Evolutionary conservation across 2,113 vertebrate genomes (phyloP), one percentile per base, ranked within the genome.

Genomic region (Apteryx owenii): DNA sequence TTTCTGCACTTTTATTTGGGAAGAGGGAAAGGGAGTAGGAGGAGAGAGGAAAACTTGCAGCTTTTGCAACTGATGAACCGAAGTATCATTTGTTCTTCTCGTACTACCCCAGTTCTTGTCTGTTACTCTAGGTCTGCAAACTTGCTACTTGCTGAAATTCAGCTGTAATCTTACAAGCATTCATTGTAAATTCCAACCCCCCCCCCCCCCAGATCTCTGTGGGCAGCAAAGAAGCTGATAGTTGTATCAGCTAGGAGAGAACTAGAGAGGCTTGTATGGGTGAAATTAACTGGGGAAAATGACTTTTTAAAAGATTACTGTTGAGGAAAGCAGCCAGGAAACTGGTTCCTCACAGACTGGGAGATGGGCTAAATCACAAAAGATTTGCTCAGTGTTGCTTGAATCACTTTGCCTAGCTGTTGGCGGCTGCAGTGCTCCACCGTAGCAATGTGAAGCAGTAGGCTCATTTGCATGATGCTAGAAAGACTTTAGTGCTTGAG

Each of bases 401-500:
- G 79, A 93, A 88, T 94, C 93, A 66, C 64, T 91, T 91, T 85
- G 78, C 58, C 66, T 85, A 53, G 79, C 64, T 96, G 68, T 82
- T 81, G 80, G 79, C 78, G 89, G 40, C n/a, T 77, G 17, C 17
- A 38, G 19, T 42, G 46, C 46, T 48, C 18, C 17, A 19, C 46
- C 18, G 9, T 11, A 60, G 56, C 18, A 9, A 31, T 60, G 56
- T 31, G 54, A 40, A 88, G 88, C 4, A 1, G 83, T 93, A 83
- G 84, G 66, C 58, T 94, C 11, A 10, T 94, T 89, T 96, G 53
- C 38, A 33, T 73, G 61, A 29, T 50, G 58, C 38, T 89, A 53
- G 68, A 83, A 93, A 85, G 76, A 78, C 83, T 78, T 95, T 93
- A 96, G 92, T 93, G 88, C 96, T 80, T 88, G 68, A 11, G 58